Base-by-base conservation (phyloP, 2,797 vertebrate genomes). In the Enteromius fasciolatus region DNA sequence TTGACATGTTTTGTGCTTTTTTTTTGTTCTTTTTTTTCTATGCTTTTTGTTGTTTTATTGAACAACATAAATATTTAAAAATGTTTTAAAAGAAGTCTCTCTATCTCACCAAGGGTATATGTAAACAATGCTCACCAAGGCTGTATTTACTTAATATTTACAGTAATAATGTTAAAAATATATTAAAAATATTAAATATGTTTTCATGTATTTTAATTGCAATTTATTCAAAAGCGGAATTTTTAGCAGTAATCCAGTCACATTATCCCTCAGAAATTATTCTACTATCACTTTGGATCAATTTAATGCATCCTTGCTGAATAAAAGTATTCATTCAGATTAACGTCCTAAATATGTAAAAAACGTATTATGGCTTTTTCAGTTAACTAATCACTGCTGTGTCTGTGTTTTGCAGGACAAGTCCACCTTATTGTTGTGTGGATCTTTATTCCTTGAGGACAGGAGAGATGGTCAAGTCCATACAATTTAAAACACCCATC, bases 401-500 rank as follows among this genome's bases (percentile, higher is more conserved):
- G 7, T 28, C 9, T 81, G 73, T 76, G 46, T 83, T 31, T 84
- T 85, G 61, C 88, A 98, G 97, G 87, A 97, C 96, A 18, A 98
- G 96, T 88, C 97, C 96, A 2, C 97, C 97, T 0, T 99, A 97
- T 88, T 98, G 97, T 83, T 99, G 97, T 82, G 97, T 96, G 63
- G 98, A 99, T 92, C 94, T 99, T 8, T 97, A 98, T 87, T 99
- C 98, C 67, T 91, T 99, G 76, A 93, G 96, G 73, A 97, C 96
- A 0, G 98, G 97, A 11, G 98, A 99, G 89, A 98, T 99, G 96
- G 97, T 98, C 83, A 99, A 99, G 87, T 99, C 98, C 1, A 97
- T 99, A 89, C 98, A 99, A 90, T 99, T 99, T 93, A 99, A 99
- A 93, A 99, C 98, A 0, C 96, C 97, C 3, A 99, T 99, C 92